Evolutionary conservation across 2,888 invertebrate genomes (phyloP), one percentile per base, ranked within the genome.

Genomic region (Bruchidius siliquastri): DNA sequence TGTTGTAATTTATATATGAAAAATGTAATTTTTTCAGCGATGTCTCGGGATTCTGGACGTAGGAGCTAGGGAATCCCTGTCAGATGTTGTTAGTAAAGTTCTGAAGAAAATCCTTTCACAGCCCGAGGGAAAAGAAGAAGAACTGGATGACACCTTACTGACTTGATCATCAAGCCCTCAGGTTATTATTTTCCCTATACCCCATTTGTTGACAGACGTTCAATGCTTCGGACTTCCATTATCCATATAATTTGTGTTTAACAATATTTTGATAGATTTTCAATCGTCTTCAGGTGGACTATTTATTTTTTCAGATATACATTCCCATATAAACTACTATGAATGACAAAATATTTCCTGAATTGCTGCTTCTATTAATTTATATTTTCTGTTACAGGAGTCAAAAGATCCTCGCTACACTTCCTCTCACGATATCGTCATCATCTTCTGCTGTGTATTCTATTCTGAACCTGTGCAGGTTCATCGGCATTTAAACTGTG

Each of bases 111-210:
- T 92, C 20, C 88, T 91, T 75, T 90, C 91, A 67, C 93, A 93
- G 83, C 90, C 93, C 21, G 94, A 95, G 85, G 93, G 94, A 79
- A 94, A 94, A 85, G 94, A 96, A 86, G 96, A 97, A 84, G 96
- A 97, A 85, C 90, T 97, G 77, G 98, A 98, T 86, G 95, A 96
- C 85, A 97, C 97, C 73, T 88, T 97, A 84, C 90, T 96, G 87
- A 93, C 93, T 86, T 96, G 92, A 94, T 88, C 80, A 79, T 75
- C 75, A 73, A 49, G 49, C 49, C 49, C 49, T 49, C 49, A 49
- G 49, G 49, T 49, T 49, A 49, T 8, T 49, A 49, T 49, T 49
- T 49, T 26, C n/a, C n/a, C 8, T 26, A 26, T 8, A 26, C 26
- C 26, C n/a, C n/a, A n/a, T n/a, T n/a, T n/a, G n/a, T n/a, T n/a